Base-by-base conservation (phyloP, 2,797 vertebrate species). In the Cyclopterus lumpus region DNA sequence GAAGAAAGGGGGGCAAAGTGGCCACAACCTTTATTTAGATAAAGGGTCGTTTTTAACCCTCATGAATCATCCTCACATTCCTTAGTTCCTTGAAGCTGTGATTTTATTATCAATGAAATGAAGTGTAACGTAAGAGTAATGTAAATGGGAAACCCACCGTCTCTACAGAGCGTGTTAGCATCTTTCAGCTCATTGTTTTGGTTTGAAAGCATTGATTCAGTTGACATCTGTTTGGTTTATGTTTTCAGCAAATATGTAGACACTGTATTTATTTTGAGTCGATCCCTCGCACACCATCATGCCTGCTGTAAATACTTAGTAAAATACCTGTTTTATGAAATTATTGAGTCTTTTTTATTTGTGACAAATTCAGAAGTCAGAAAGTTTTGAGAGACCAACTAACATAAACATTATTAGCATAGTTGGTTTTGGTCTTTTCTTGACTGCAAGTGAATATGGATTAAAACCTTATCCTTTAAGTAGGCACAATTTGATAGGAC, bases 1-100 rank as follows among this genome's bases (percentile, higher is more conserved):
- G 40, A 67, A 67, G n/a, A 54, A 75, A 83, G 75, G 46, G 28
- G 4, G 6, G 9, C 65, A n/a, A 32, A n/a, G 2, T 57, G 49
- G 18, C 18, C 44, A 36, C 20, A 9, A 42, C 8, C 10, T 54
- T 14, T 63, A 20, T 76, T 66, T 64, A 46, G 44, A 51, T 46
- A 34, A 72, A 51, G n/a, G 34, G 24, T 40, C 1, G 30, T 61
- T 73, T 53, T 61, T 38, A 68, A 42, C 16, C 46, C 48, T 20
- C 9, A 9, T 28, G 15, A 59, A 30, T 30, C 10, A 40, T 57
- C 22, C 49, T 24, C 8, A 10, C 30, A n/a, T 10, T 38, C 55
- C 10, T 77, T 16, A 32, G 10, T 40, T 42, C 2, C 16, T 30
- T 57, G 24, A 67, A 55, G 20, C 42, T n/a, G 26, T 8, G 5